Evolutionary conservation across 2,888 invertebrate genomes (phyloP).

Genomic region (Andrena flavipes): DNA sequence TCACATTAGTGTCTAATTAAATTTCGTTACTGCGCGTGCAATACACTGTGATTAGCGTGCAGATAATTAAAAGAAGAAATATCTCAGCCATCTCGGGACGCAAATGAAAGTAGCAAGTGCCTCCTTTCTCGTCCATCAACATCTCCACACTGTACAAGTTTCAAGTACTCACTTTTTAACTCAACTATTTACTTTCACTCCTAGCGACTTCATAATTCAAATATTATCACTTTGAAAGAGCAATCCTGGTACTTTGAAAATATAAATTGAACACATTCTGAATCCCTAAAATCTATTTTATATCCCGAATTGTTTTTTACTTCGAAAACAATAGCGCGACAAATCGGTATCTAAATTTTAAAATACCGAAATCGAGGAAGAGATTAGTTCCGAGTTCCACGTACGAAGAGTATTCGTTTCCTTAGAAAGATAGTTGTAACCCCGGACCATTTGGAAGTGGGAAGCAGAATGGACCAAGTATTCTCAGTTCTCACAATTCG

Average conservation of each 20-base stretch:
- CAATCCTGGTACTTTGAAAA: no score
- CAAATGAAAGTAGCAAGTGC: not conserved
- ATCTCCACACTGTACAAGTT: not conserved
- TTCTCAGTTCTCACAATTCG: slow-evolving; percentile 8
- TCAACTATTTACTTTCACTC: no score
- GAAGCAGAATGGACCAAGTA: not conserved
- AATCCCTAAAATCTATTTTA: no score
- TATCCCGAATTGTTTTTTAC: no score
- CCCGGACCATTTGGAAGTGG: not conserved
- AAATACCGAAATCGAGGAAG: not conserved
- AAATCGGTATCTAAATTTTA: not conserved
- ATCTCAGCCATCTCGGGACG: slow-evolving; percentile 12
- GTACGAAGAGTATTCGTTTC: no score
- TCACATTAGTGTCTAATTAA: slow-evolving; percentile 13
- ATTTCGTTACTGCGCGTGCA: slow-evolving; percentile 17
- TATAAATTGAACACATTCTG: no score
- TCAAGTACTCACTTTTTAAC: not conserved
- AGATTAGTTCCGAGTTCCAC: not conserved
- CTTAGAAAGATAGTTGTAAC: not conserved
- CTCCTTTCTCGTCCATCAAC: slow-evolving; percentile 19
- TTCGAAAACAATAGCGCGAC: no score
- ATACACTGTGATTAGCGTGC: slow-evolving; percentile 34
- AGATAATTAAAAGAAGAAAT: slow-evolving; percentile 57
- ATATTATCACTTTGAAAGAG: no score
- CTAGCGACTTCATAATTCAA: no score